phyloP scores from a whole-genome alignment of 2,113 vertebrate genomes.

The Furnarius figulus region DNA sequence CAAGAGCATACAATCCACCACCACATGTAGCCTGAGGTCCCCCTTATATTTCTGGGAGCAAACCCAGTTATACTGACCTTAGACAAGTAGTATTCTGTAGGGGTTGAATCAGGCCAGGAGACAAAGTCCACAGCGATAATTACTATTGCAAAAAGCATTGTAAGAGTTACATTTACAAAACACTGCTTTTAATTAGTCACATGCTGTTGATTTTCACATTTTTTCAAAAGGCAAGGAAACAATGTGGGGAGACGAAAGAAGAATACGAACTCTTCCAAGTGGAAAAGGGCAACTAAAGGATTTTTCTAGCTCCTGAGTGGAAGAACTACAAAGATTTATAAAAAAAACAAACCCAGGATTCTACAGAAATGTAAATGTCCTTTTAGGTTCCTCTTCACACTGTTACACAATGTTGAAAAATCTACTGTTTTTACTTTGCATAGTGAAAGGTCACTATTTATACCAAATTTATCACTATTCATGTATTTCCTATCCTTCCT shows the following conservation, averaged over 20 bases:
- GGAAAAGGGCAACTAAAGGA: constrained; percentile 32
- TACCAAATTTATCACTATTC: constrained; percentile 35
- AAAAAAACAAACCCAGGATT: not conserved
- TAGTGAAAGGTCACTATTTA: constrained; percentile 47
- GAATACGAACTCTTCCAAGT: constrained; percentile 4
- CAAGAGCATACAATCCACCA: not conserved
- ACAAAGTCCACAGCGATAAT: not conserved
- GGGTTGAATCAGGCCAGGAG: not conserved
- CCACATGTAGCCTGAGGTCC: not conserved
- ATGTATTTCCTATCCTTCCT: constrained; percentile 57
- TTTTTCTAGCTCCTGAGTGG: constrained; percentile 47
- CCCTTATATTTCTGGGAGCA: not conserved
- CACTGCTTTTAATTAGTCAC: not conserved
- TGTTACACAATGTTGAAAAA: constrained; percentile 32
- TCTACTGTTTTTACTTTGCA: constrained; percentile 28
- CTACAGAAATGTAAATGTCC: not conserved
- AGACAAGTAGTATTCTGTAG: not conserved
- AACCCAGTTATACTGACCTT: not conserved
- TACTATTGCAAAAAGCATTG: not conserved
- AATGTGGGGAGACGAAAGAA: not conserved
- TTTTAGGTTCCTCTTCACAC: constrained; percentile 50
- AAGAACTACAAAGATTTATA: not conserved
- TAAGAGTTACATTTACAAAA: not conserved
- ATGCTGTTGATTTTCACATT: not conserved
- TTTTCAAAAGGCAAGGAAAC: constrained; percentile 1